Percentiles rank a stretch among this genome's conserved stretches.
phyloP scores from a whole-genome alignment of 1,140 invertebrate species.

The Drosophila melanica region DNA sequence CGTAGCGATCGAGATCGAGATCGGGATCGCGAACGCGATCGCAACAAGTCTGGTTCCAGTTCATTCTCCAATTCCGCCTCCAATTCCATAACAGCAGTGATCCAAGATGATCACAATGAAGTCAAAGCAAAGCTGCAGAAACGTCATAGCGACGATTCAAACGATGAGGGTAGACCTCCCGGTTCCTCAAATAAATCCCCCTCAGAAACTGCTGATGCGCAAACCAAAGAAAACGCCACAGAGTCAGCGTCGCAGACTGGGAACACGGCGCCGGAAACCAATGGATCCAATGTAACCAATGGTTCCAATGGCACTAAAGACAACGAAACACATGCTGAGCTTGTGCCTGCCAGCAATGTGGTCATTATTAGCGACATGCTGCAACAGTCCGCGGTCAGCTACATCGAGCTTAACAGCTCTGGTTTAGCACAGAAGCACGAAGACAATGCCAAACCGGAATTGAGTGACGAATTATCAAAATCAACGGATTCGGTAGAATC shows the following conservation, averaged over 20 bases:
- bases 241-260: constrained; percentile 43
- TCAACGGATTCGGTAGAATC: not conserved
- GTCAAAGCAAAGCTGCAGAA: constrained; percentile 60
- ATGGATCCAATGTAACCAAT: constrained; percentile 50
- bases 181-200: constrained; percentile 13
- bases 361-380: constrained; percentile 68
- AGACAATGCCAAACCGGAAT: not conserved
- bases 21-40: constrained; percentile 42
- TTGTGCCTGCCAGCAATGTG: constrained; percentile 33
- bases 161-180: constrained; percentile 71
- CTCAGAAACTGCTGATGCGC: constrained; percentile 4
- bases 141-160: constrained; percentile 72
- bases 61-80: constrained; percentile 31
- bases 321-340: not conserved
- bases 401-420: constrained; percentile 53
- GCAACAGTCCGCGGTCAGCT: constrained; percentile 65
- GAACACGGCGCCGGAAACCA: constrained; percentile 35
- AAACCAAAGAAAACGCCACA: constrained; percentile 23
- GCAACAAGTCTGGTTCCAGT: constrained; percentile 53
- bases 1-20: constrained; percentile 55
- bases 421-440: constrained; percentile 1
- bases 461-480: not conserved
- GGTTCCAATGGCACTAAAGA: constrained; percentile 25
- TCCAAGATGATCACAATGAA: constrained; percentile 68
- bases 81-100: constrained; percentile 22